These are phyloP conservation scores for Struthidea cinerea DNA, from an alignment of 2,113 vertebrate genomes.

Conservation along the genomic window DNA sequence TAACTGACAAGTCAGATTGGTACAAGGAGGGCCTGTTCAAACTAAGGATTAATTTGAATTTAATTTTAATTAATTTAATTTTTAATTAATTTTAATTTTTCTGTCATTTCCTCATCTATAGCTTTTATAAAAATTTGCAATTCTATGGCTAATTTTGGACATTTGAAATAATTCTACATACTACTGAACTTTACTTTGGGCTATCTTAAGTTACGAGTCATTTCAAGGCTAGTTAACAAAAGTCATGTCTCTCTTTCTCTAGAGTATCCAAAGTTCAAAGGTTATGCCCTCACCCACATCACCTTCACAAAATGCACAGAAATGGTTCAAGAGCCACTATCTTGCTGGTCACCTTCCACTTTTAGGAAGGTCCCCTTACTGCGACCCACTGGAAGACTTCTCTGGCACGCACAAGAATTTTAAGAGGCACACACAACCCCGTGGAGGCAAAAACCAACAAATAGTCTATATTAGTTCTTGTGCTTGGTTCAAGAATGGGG, in stretches of 20 bases:
- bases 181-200: neutral
- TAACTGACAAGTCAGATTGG: neutral
- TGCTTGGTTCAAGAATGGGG: neutral
- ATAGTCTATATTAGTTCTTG: neutral
- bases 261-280: neutral
- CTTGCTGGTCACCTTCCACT: neutral
- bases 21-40: neutral
- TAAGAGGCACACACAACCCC: neutral
- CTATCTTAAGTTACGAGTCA: neutral
- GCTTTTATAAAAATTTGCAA: neutral
- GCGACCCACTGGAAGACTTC: neutral
- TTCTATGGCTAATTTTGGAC: neutral
- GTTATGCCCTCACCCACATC: neutral
- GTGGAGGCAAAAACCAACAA: fast-evolving
- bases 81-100: too few relatives aligned
- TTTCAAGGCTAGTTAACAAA: neutral
- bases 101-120: neutral
- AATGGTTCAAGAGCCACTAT: neutral
- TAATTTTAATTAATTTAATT: too few relatives aligned
- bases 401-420: neutral
- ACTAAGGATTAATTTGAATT: neutral
- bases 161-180: neutral
- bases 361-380: neutral
- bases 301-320: neutral
- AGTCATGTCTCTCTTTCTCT: neutral